Base-by-base conservation (phyloP, 2,888 invertebrate genomes). In the Sisyra terminalis region DNA sequence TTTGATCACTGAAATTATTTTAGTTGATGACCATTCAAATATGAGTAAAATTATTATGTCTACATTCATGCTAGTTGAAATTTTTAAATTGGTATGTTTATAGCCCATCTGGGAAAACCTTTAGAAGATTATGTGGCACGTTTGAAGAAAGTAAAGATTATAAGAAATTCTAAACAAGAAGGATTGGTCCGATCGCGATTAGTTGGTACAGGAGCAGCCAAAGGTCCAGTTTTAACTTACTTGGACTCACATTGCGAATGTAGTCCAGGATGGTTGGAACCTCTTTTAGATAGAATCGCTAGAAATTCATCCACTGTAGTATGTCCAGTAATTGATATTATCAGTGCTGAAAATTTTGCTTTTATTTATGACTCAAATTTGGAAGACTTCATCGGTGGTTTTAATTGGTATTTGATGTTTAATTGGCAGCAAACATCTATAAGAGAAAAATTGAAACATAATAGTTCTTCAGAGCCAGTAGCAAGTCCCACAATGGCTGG, bases 371-470 rank as follows among this genome's bases (percentile, higher is more conserved):
- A 83, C 51, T 86, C 87, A 58, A 84, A 84, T 34, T 73, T 78
- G 32, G 84, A 84, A 40, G 86, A 93, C 46, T 92, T 87, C 64
- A 87, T 89, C 42, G 89, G 89, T 44, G 89, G 88, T 47, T 89
- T 89, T 61, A 86, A 87, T 66, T 90, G 90, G 90, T 86, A 88
- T 66, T 73, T 90, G 48, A 86, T 87, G 67, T 99, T 99, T 69
- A 98, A 96, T 68, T 98, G 98, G 98, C 97, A 98, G 63, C 79
- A 87, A 18, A 90, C 98, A 43, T 98, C 98, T 0, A 83, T 94
- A n/a, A 75, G 75, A 44, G 94, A 94, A 61, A 78, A 80, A 57
- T 78, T 83, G 55, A 71, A 82, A 47, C 88, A 93, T 58, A 72
- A 79, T 57, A 83, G 88, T 0, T 89, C n/a, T n/a, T n/a, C 93